These are phyloP conservation scores for Hypomecis punctinalis DNA, from an alignment of 2,888 invertebrate genomes.

Conservation along the genomic window DNA sequence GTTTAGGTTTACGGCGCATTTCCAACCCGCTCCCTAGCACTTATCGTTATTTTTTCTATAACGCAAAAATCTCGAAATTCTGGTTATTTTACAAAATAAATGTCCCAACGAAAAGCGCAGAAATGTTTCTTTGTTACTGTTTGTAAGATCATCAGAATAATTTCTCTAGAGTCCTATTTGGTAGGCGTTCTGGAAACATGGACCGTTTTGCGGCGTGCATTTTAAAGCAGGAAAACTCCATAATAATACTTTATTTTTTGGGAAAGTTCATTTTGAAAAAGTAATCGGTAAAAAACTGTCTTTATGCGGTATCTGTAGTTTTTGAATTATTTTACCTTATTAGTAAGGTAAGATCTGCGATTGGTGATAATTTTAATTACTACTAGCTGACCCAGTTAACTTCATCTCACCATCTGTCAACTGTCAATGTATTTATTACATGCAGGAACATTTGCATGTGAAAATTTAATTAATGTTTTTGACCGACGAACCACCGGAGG, in stretches of 20 bases:
- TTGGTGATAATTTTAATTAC: too few relatives aligned
- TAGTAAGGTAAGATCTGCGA: not conserved
- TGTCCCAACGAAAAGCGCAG: slow-evolving; percentile 27
- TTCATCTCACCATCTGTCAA: too few relatives aligned
- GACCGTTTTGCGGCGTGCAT: slow-evolving; percentile 37
- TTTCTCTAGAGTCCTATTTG: slow-evolving; percentile 44
- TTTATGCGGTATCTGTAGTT: not conserved
- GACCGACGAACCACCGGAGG: too few relatives aligned
- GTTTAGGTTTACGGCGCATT: too few relatives aligned
- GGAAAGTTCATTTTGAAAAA: slow-evolving; percentile 3
- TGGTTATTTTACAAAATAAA: slow-evolving; percentile 37
- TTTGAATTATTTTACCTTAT: not conserved
- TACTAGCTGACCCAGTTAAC: too few relatives aligned
- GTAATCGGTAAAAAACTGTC: slow-evolving; percentile 9
- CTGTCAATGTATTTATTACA: too few relatives aligned
- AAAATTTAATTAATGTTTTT: too few relatives aligned
- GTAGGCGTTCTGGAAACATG: slow-evolving; percentile 26
- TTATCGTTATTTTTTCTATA: slow-evolving; percentile 6
- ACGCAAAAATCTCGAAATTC: slow-evolving; percentile 7
- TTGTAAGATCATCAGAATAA: slow-evolving; percentile 45
- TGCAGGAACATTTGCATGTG: too few relatives aligned
- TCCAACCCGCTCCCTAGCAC: not conserved
- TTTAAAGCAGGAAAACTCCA: slow-evolving; percentile 27
- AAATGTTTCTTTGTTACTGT: slow-evolving; percentile 39
- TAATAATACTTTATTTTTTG: slow-evolving; percentile 9